Base-by-base conservation (phyloP, 2,113 vertebrate genomes). In the Empidonax traillii region DNA sequence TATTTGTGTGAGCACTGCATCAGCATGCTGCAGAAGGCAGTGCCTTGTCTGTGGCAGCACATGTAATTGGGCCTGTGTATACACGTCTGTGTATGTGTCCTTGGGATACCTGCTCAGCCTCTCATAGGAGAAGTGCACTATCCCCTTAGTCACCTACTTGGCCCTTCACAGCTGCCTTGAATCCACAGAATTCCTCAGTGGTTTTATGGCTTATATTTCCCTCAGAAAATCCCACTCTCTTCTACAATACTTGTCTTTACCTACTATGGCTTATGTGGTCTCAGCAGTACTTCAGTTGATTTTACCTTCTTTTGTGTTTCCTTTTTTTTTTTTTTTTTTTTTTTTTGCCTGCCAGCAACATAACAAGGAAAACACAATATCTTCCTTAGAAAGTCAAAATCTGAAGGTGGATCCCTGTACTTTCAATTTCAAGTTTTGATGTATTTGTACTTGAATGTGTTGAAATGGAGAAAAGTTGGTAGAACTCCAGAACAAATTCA, bases 301-400 rank as follows among this genome's bases (percentile, higher is more conserved):
- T 81, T 90, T 58, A 23, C 14, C 7, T 62, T 39, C 7, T 47
- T 53, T 65, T 69, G 5, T 65, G 4, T 35, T 31, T 59, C 7
- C 2, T 51, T 10, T 3, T 47, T n/a, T 35, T 8, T 6, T 27
- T 47, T n/a, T 35, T 8, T 6, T 27, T 19, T 37, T 5, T 14
- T 21, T 66, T 58, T 68, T 44, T 1, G 0, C 3, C 12, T 56
- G 1, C 5, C 35, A 28, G 16, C 2, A 58, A 8, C 4, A 4
- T 39, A 61, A 17, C 6, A 61, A 27, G 39, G 13, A 87, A 22
- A 4, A 33, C 5, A 55, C 18, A 52, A 27, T 49, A 68, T 23
- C 12, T 65, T 53, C 12, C 67, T 58, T 63, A 59, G 44, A 47
- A 89, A 93, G 10, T 18, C 4, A 85, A 56, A 91, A 74, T 41